Evolutionary conservation across 2,113 vertebrate species (phyloP), one percentile per base, ranked within the genome.

Genomic region (Chaetodon trifascialis): DNA sequence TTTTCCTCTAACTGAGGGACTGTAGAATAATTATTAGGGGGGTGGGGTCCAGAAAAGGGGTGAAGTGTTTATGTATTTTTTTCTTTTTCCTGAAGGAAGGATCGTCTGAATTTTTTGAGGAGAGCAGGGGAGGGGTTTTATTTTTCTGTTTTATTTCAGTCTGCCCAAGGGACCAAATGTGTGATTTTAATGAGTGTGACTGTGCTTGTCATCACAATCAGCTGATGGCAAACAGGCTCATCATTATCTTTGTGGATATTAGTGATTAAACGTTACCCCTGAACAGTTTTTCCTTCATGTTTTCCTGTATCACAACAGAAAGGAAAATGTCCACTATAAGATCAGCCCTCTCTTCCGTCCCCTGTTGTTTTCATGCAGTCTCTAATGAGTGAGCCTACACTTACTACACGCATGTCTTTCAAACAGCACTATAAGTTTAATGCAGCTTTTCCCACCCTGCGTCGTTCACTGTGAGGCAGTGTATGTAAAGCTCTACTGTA

Each of bases 401-500:
- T 15, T 8, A 1, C 11, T 40, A 56, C 7, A 34, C 23, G 51
- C 21, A 44, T 10, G 10, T 65, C 56, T 55, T 74, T 38, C 36
- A 49, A 7, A 19, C 44, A 49, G 25, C 25, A 15, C 59, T 40
- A 4, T 38, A 38, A n/a, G 47, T 55, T 21, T 9, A 63, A 55
- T 67, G 54, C 11, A 49, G 14, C 15, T 44, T 34, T 52, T 56
- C 34, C 10, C 14, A 34, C 3, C 52, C 7, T 46, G 38, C 0
- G 3, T 78, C 71, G 25, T 49, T 60, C 73, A 15, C 51, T 73
- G 70, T 81, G 68, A 34, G 67, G 19, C 49, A 17, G 51, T 64
- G n/a, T 67, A 12, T 71, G 9, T 54, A 8, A 30, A 63, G 42
- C 65, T 82, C 36, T 54, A 38, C 21, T 85, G 47, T 68, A 59